Conservation (phyloP, 2,113 vertebrate species). For the Pituophis catenifer region DNA sequence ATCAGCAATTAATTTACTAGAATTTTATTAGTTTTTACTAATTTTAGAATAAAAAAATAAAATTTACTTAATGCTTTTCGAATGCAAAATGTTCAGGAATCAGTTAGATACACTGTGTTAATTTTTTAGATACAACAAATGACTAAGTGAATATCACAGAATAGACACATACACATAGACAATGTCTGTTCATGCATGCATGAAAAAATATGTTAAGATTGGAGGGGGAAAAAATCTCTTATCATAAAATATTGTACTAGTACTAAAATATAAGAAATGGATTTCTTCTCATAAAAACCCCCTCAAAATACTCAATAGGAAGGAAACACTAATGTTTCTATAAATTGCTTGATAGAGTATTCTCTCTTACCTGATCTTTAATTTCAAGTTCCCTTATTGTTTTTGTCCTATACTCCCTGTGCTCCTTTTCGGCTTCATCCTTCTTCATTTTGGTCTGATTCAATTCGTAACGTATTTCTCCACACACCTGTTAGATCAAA, state of each 20-base stretch:
- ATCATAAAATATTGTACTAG: constrained; percentile 61
- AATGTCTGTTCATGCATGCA: constrained; percentile 41
- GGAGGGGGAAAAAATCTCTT: constrained; percentile 52
- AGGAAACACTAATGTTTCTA: constrained; percentile 50
- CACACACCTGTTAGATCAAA: constrained; percentile 81
- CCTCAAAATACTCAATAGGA: constrained; percentile 47
- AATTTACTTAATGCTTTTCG: constrained; percentile 15
- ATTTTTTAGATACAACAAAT: constrained; percentile 42
- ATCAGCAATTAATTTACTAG: constrained; percentile 25
- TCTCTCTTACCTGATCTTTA: constrained; percentile 82
- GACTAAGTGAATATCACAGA: constrained; percentile 39
- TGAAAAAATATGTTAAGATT: constrained; percentile 52
- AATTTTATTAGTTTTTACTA: constrained; percentile 53
- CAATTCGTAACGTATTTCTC: constrained; percentile 86
- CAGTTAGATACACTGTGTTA: constrained; percentile 15
- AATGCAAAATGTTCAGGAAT: not conserved
- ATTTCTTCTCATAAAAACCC: constrained; percentile 59
- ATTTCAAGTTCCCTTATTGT: constrained; percentile 80
- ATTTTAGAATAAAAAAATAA: constrained; percentile 37
- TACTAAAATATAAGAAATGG: constrained; percentile 24
- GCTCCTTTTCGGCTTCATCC: constrained; percentile 88
- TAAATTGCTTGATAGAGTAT: constrained; percentile 54
- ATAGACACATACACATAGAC: not conserved
- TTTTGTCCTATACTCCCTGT: constrained; percentile 82
- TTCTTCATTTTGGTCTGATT: constrained; percentile 86